Evolutionary conservation across 2,888 invertebrate species (phyloP).

Genomic region (Drosophila helvetica): DNA sequence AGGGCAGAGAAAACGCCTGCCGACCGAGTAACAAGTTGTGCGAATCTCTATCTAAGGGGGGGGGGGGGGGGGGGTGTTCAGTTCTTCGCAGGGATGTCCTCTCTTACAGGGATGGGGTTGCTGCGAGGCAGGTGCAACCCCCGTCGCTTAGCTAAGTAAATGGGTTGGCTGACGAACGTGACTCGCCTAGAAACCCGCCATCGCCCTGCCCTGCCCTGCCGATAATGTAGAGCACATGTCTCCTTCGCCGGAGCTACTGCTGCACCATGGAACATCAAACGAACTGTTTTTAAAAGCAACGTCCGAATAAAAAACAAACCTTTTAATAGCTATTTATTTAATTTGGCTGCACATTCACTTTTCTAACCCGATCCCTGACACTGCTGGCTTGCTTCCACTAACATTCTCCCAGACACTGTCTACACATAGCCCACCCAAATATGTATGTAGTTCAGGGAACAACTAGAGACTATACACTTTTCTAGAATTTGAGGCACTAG

Average conservation of each 20-base stretch:
- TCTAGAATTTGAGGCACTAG: too few species aligned
- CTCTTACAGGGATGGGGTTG: conserved; percentile 13
- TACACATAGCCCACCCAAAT: too few species aligned
- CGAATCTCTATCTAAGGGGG: conserved; percentile 45
- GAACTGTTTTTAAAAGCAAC: background rate
- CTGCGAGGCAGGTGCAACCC: conserved; percentile 70
- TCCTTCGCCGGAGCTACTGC: conserved; percentile 27
- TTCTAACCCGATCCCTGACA: too few species aligned
- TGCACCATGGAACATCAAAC: conserved; percentile 35
- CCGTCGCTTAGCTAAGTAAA: conserved; percentile 78
- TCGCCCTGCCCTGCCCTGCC: conserved; percentile 4
- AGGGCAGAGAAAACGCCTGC: background rate
- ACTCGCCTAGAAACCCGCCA: conserved; percentile 49
- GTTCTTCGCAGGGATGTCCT: conserved; percentile 15
- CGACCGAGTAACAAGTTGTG: conserved; percentile 69
- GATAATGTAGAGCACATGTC: conserved; percentile 44
- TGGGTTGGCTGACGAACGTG: conserved; percentile 79
- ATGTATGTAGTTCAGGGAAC: too few species aligned
- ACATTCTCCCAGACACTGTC: too few species aligned
- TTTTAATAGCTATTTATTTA: background rate
- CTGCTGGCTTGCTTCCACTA: too few species aligned
- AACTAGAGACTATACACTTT: too few species aligned
- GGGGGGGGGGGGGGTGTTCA: conserved; percentile 50
- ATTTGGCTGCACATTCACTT: background rate
- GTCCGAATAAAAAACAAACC: background rate